These are phyloP conservation scores for Gambusia affinis DNA, from an alignment of 2,113 vertebrate species.

Conservation along the genomic window DNA sequence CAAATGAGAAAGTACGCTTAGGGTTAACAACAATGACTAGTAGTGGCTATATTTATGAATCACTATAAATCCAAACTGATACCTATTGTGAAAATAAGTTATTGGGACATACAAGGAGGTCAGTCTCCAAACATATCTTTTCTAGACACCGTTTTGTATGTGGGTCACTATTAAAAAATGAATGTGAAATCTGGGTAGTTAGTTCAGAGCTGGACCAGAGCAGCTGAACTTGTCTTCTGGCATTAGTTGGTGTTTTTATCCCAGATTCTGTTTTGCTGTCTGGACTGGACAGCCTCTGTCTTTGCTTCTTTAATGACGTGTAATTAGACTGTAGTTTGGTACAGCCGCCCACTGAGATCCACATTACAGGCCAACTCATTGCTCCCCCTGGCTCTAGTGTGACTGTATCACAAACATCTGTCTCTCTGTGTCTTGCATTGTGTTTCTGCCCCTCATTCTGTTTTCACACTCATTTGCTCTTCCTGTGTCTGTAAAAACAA, in stretches of 20 bases:
- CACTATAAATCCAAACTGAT: neutral
- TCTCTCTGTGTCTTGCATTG: slow-evolving; percentile 39
- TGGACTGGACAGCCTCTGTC: slow-evolving; percentile 26
- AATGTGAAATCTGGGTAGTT: slow-evolving; percentile 33
- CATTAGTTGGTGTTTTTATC: slow-evolving; percentile 42
- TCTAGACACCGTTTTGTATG: neutral
- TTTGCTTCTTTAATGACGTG: slow-evolving; percentile 53
- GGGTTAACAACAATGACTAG: neutral
- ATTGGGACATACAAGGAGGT: neutral
- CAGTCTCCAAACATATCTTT: neutral
- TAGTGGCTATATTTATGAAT: no score
- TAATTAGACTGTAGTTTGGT: slow-evolving; percentile 63
- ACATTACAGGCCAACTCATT: slow-evolving; percentile 51
- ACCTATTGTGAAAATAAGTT: neutral
- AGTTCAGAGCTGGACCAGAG: slow-evolving; percentile 7
- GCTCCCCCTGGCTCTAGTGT: slow-evolving; percentile 37
- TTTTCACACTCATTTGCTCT: slow-evolving; percentile 60
- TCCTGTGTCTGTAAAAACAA: slow-evolving; percentile 67
- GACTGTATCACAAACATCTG: slow-evolving; percentile 53
- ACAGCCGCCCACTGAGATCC: slow-evolving; percentile 34
- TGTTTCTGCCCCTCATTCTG: slow-evolving; percentile 33
- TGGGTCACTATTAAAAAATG: slow-evolving; percentile 12
- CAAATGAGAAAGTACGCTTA: slow-evolving; percentile 6
- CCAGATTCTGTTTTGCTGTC: slow-evolving; percentile 19
- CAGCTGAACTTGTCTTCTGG: slow-evolving; percentile 24